Base-by-base conservation (phyloP, 2,888 invertebrate genomes). In the Hedychridium roseum region DNA sequence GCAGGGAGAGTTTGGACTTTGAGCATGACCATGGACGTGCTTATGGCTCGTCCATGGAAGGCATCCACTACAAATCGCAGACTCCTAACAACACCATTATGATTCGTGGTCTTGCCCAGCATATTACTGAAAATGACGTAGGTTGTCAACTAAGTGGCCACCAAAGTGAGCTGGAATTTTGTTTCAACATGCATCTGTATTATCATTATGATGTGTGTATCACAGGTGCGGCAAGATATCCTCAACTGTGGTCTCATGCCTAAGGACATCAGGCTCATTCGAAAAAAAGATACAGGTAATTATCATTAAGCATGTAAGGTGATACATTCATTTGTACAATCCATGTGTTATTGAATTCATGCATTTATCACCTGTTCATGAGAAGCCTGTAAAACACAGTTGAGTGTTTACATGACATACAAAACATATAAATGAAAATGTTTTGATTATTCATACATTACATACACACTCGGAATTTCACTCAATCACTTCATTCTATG, bases 221-320 rank as follows among this genome's bases (percentile, higher is more conserved):
- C 82, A 50, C 80, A 92, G 90, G 90, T 93, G 66, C 85, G 88
- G 66, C 87, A 88, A 74, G 90, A 90, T 70, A 85, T 92, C 65
- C 84, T 89, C 66, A 85, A 86, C 70, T 87, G 87, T 76, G 88
- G 88, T 54, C 82, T 92, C 57, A 86, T 88, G 79, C 88, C 91
- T 1, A 87, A 88, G 76, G 92, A 92, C 74, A 90, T 93, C 69
- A 84, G 93, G 32, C 82, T 93, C 28, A 92, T 93, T 74, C 83
- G 92, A 66, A 89, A 90, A 80, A 89, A 89, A 82, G 88, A 90
- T 76, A 90, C 92, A 85, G 91, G 91, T 91, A 87, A 83, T 80
- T 76, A 73, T 62, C 17, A 18, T 9, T 18, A n/a, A 7, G 2
- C 15, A 3, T 32, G 15, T 23, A 6, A n/a, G n/a, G n/a, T n/a